These are phyloP conservation scores for Chymomyza caudatula DNA, from an alignment of 2,888 invertebrate genomes.

Conservation along the genomic window DNA sequence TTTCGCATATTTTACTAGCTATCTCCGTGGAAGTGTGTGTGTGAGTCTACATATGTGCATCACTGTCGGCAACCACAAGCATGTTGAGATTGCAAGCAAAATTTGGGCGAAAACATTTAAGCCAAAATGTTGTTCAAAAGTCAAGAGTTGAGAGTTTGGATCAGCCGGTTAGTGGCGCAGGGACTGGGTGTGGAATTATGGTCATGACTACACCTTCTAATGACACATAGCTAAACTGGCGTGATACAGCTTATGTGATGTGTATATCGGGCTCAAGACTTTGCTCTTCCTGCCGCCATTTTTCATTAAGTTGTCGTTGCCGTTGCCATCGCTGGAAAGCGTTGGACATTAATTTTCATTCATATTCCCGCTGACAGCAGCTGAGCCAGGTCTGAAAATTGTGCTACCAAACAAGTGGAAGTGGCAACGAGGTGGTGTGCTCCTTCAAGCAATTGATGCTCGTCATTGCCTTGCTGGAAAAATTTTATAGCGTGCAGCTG, in stretches of 20 bases:
- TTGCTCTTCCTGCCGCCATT: not conserved
- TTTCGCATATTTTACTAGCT: constrained; percentile 5
- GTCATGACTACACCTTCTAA: too few species aligned
- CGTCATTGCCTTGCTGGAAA: not conserved
- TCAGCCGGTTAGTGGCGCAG: not conserved
- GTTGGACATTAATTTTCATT: constrained; percentile 1
- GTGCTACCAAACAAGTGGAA: not conserved
- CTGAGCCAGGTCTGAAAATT: not conserved
- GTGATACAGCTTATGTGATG: too few species aligned
- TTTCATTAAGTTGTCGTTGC: not conserved
- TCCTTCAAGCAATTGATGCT: not conserved
- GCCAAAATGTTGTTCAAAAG: not conserved
- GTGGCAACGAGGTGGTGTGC: not conserved
- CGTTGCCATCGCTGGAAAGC: not conserved
- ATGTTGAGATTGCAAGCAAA: constrained; percentile 47
- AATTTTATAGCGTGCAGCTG: constrained; percentile 12
- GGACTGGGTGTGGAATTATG: too few species aligned
- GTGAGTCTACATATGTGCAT: not conserved
- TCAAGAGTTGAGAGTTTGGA: not conserved
- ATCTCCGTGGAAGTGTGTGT: constrained; percentile 30
- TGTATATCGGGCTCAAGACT: not conserved
- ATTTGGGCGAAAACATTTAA: not conserved
- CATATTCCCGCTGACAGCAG: constrained; percentile 45
- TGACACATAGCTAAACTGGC: too few species aligned
- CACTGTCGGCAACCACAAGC: constrained; percentile 30